phyloP scores from a whole-genome alignment of 2,113 vertebrate genomes.

The Nothoprocta pentlandii region DNA sequence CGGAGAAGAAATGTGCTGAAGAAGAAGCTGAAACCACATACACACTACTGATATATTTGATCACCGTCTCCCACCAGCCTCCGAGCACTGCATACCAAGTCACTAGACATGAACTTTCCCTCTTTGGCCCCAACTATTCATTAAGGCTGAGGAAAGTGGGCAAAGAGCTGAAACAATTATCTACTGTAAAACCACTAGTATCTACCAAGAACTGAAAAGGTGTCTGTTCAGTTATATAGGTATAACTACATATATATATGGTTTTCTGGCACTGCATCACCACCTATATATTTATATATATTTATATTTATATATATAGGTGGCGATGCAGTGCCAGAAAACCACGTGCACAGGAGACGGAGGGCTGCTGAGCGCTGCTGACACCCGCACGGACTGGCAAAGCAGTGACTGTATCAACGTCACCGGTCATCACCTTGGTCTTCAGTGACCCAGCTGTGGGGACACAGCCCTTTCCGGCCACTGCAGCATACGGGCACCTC shows the following conservation, averaged over 20 bases:
- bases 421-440: constrained; percentile 46
- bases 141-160: not conserved
- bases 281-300: too few relatives aligned
- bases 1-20: not conserved
- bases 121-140: not conserved
- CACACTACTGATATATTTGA: not conserved
- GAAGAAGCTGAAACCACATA: not conserved
- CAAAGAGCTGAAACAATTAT: not conserved
- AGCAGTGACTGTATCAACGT: constrained; percentile 6
- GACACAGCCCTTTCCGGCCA: constrained; percentile 1
- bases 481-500: not conserved
- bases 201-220: not conserved
- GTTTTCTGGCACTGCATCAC: not conserved
- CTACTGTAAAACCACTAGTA: not conserved
- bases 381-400: constrained; percentile 56
- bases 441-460: constrained; percentile 37
- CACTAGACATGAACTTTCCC: not conserved
- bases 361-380: constrained; percentile 36
- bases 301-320: too few relatives aligned
- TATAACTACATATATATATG: not conserved
- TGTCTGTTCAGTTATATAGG: not conserved
- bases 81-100: not conserved
- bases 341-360: constrained; percentile 50
- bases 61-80: not conserved
- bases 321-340: not conserved